Base-by-base conservation (phyloP, 2,888 invertebrate genomes). In the Dolichopus griseipennis region DNA sequence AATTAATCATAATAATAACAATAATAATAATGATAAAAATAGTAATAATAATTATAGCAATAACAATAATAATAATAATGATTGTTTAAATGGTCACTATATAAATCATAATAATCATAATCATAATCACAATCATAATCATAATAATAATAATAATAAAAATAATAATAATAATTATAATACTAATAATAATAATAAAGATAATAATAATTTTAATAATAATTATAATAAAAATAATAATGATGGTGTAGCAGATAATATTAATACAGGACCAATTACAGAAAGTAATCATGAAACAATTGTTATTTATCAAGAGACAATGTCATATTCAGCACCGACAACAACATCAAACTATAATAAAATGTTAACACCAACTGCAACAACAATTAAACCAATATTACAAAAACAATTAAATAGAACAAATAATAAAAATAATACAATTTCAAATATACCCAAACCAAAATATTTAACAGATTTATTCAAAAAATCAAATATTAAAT, bases 1-100 rank as follows among this genome's bases (percentile, higher is more conserved):
- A 33, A 22, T 22, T 18, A 41, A 67, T 64, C 43, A 33, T 63
- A 33, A 2, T 52, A 67, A 67, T 33, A 43, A 64, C n/a, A 22
- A 12, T 7, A 62, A 37, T 22, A 41, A 21, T 22, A 63, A 21
- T 6, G 8, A 41, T 43, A 27, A 64, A 20, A 64, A 52, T 33
- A 52, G 64, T 52, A 52, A 33, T 20, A 18, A 33, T 67, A 64
- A 64, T 43, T 12, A 37, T 37, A 37, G 37, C 8, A 37, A 37
- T 37, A 37, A 37, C 1, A 12, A 37, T 37, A 12, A 37, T 8
- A 37, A 37, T 37, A 37, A n/a, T 52, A 52, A 52, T 52, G 52
- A 52, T 52, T 52, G 52, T n/a, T 3, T 52, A 52, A 52, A 12
- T 52, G 18, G 15, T 52, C 12, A 43, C 12, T 15, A 52, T n/a